These are phyloP conservation scores for Pherbina coryleti DNA, from an alignment of 2,888 invertebrate genomes.

Conservation along the genomic window DNA sequence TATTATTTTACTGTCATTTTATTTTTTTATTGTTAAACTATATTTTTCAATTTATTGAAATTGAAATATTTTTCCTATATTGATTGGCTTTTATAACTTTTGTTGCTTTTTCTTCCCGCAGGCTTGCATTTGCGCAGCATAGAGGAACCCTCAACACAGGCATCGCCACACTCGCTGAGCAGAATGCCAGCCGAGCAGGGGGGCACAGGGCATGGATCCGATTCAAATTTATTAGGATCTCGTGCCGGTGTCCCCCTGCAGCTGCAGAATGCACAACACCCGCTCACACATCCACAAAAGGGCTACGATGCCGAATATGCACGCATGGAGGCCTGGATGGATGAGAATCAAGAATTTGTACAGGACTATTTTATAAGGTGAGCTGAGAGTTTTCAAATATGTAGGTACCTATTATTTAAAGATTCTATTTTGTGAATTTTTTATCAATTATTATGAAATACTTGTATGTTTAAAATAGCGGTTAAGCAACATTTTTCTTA, in stretches of 20 bases:
- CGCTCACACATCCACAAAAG: constrained; percentile 57
- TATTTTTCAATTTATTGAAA: background rate
- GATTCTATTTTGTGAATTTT: too few relatives aligned
- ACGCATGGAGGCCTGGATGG: constrained; percentile 94
- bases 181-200: constrained; percentile 75
- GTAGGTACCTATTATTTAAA: too few relatives aligned
- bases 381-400: constrained; percentile 47
- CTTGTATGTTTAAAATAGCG: too few relatives aligned
- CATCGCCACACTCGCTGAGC: constrained; percentile 55
- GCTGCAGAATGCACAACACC: constrained; percentile 46
- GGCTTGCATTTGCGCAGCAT: constrained; percentile 89
- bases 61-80: background rate
- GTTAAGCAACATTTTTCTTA: too few relatives aligned
- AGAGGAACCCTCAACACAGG: constrained; percentile 80
- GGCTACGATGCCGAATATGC: constrained; percentile 88
- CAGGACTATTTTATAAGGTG: constrained; percentile 95
- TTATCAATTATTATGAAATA: too few relatives aligned
- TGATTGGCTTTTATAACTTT: background rate
- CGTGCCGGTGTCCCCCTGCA: constrained; percentile 70
- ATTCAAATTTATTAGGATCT: constrained; percentile 69
- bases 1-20: background rate
- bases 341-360: constrained; percentile 95
- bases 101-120: constrained; percentile 67
- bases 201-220: constrained; percentile 76
- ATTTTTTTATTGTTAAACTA: background rate